Evolutionary conservation across 1,140 invertebrate genomes (phyloP).

Genomic region (Trissolcus basalis): DNA sequence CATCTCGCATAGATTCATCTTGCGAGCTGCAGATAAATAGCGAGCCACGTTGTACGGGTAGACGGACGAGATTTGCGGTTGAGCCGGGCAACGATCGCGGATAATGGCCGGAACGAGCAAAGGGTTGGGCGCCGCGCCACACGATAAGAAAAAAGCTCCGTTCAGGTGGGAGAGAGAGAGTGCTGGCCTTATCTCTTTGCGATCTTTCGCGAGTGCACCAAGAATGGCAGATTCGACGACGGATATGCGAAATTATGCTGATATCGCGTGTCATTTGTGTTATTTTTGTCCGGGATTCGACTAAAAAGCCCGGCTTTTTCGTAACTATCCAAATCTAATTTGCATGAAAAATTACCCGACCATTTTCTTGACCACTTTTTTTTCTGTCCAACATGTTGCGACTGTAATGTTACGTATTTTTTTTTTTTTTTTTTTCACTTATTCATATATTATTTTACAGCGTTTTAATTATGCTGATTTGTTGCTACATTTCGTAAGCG

Average conservation of each 20-base stretch:
- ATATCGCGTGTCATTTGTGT: conserved; percentile 60
- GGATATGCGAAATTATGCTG: conserved; percentile 60
- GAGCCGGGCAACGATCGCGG: conserved; percentile 60
- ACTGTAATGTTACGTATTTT: conserved; percentile 1
- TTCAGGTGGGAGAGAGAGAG: conserved; percentile 29
- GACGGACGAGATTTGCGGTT: conserved; percentile 65
- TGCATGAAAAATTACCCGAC: conserved; percentile 53
- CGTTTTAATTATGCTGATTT: too few relatives aligned
- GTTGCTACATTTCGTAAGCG: too few relatives aligned
- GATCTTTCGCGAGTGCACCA: conserved; percentile 72
- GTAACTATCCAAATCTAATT: conserved; percentile 56
- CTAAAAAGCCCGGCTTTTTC: conserved; percentile 49
- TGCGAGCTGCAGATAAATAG: conserved; percentile 65
- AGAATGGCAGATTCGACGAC: conserved; percentile 65
- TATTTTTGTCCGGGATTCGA: conserved; percentile 54
- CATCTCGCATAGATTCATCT: conserved; percentile 65
- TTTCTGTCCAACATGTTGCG: conserved; percentile 15
- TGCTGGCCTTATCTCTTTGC: conserved; percentile 66
- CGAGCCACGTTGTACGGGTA: conserved; percentile 57
- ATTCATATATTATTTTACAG: too few relatives aligned
- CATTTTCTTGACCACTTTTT: conserved; percentile 17
- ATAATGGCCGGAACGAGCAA: conserved; percentile 58
- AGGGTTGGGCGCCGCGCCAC: conserved; percentile 41
- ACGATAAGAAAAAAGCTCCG: conserved; percentile 54
- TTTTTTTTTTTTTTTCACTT: conserved; percentile 2